Evolutionary conservation across 2,113 vertebrate species (phyloP).

Genomic region (Noctilio leporinus): DNA sequence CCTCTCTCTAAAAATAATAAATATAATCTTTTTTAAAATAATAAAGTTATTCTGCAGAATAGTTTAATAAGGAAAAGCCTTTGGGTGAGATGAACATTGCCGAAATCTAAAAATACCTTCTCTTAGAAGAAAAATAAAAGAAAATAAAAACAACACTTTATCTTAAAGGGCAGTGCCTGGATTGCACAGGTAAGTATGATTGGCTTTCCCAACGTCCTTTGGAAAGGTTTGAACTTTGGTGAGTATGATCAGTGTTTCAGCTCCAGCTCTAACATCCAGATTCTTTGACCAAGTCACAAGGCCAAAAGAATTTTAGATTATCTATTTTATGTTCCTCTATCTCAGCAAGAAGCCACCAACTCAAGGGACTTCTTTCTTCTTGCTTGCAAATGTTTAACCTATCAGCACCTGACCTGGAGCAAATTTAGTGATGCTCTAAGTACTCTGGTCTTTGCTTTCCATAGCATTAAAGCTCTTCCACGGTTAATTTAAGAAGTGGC

Average conservation of each 20-base stretch:
- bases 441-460: not conserved
- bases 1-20: too few species aligned
- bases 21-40: too few species aligned
- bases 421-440: not conserved
- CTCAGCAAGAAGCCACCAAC: not conserved
- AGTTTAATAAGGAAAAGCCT: not conserved
- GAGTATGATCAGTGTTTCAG: not conserved
- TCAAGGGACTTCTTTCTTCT: not conserved
- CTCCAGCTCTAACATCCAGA: not conserved
- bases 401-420: not conserved
- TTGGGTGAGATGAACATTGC: not conserved
- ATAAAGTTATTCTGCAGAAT: slow-evolving; percentile 17
- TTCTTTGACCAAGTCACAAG: not conserved
- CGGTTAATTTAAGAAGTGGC: not conserved
- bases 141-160: too few species aligned
- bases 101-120: not conserved
- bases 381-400: not conserved
- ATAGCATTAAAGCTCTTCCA: not conserved
- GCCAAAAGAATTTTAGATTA: not conserved
- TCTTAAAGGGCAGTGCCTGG: not conserved
- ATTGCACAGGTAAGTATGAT: not conserved
- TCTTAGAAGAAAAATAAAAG: too few species aligned
- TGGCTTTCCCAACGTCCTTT: not conserved
- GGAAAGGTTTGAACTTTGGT: not conserved
- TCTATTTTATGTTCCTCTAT: not conserved